These are phyloP conservation scores for Neuroscelio doddi DNA, from an alignment of 2,888 invertebrate species.

Conservation along the genomic window DNA sequence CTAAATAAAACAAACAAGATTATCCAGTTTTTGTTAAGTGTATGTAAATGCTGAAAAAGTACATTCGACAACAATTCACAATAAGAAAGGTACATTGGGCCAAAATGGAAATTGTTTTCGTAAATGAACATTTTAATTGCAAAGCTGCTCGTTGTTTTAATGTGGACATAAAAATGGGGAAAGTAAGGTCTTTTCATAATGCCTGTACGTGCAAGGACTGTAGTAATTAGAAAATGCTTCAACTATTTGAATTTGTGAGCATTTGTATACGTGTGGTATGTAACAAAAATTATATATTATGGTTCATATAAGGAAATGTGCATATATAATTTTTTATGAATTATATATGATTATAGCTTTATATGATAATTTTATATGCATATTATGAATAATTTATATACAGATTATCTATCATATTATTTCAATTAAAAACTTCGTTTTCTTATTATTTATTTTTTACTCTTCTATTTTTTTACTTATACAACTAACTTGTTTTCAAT, in stretches of 20 bases:
- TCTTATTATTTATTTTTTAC: too few relatives aligned
- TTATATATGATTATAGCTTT: too few relatives aligned
- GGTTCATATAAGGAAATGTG: too few relatives aligned
- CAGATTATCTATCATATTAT: too few relatives aligned
- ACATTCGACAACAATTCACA: background rate
- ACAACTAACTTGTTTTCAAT: too few relatives aligned
- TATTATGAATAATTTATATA: too few relatives aligned
- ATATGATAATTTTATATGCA: too few relatives aligned
- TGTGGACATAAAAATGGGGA: background rate
- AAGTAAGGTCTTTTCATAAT: background rate
- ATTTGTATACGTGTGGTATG: conserved; percentile 46
- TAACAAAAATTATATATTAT: too few relatives aligned
- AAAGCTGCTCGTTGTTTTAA: background rate
- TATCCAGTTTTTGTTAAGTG: background rate
- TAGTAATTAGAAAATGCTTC: conserved; percentile 67
- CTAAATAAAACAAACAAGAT: background rate
- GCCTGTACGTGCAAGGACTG: conserved; percentile 40
- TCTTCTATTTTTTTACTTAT: too few relatives aligned
- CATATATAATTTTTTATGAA: too few relatives aligned
- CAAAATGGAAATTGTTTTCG: background rate
- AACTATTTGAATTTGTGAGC: conserved; percentile 40
- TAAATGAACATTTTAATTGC: background rate
- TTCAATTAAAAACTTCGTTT: too few relatives aligned
- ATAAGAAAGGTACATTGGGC: background rate
- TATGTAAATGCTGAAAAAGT: conserved; percentile 1